Evolutionary conservation across 2,797 vertebrate species (phyloP).

Genomic region (Pseudochaenichthys georgianus): DNA sequence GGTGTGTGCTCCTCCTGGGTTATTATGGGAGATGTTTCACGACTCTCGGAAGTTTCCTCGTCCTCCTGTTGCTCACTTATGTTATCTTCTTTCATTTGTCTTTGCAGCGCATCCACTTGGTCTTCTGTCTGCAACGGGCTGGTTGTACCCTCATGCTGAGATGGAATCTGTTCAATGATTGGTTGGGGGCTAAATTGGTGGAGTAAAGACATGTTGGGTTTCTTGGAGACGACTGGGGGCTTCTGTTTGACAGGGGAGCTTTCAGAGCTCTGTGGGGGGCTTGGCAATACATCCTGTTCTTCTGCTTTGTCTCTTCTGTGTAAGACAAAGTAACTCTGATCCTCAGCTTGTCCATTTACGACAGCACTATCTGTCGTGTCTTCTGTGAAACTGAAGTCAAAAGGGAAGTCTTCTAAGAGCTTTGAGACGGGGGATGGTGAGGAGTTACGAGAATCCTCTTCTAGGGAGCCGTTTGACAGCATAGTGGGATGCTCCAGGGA

Average conservation of each 20-base stretch:
- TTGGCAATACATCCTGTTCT: slow-evolving; percentile 5
- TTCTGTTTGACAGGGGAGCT: slow-evolving; percentile 86
- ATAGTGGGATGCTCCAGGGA: slow-evolving; percentile 52
- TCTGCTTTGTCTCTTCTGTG: slow-evolving; percentile 56
- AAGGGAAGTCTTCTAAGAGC: slow-evolving; percentile 71
- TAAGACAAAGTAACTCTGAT: slow-evolving; percentile 36
- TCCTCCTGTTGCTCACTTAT: slow-evolving; percentile 74
- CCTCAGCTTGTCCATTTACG: slow-evolving; percentile 38
- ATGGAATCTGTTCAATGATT: slow-evolving; percentile 71
- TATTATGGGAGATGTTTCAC: slow-evolving; percentile 63
- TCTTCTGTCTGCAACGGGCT: slow-evolving; percentile 65
- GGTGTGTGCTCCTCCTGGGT: slow-evolving; percentile 71
- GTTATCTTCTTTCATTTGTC: slow-evolving; percentile 59
- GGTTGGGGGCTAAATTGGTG: slow-evolving; percentile 77
- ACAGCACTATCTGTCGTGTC: slow-evolving; percentile 27
- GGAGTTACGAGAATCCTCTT: slow-evolving; percentile 53
- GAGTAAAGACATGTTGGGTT: slow-evolving; percentile 90
- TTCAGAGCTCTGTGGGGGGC: slow-evolving; percentile 62
- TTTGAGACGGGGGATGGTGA: slow-evolving; percentile 80
- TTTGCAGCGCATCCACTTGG: slow-evolving; percentile 68
- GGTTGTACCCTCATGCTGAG: slow-evolving; percentile 56
- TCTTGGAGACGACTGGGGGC: slow-evolving; percentile 92
- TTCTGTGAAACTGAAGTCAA: slow-evolving; percentile 69
- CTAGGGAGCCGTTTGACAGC: slow-evolving; percentile 49
- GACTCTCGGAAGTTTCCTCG: slow-evolving; percentile 72